Base-by-base conservation (phyloP, 2,888 invertebrate species). In the Xanthia togata region DNA sequence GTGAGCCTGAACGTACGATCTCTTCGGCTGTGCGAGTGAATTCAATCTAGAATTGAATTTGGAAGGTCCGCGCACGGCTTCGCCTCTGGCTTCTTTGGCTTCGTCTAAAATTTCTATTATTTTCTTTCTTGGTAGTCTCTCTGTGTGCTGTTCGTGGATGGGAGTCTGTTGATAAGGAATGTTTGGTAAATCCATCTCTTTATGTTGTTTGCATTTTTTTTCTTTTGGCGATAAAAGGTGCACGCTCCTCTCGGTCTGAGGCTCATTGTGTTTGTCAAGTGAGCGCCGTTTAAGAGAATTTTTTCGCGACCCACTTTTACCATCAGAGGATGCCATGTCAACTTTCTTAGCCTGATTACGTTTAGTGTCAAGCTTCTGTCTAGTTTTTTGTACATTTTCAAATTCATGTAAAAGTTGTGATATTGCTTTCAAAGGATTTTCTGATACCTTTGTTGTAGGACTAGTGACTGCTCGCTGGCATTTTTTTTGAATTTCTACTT, bases 1-100 rank as follows among this genome's bases (percentile, higher is more conserved):
- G 62, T 93, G 94, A 50, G 95, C 93, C 85, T 93, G 93, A 11
- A 94, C 93, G 81, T 96, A 94, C 0, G 91, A 79, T 72, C 90
- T 93, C 85, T 94, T 95, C 20, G 96, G 96, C 82, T 96, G 96
- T 23, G 96, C 96, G 73, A 96, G 90, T 38, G 92, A 90, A 70
- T 95, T 91, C 55, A 96, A 86, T 77, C 96, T 92, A 41, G 95
- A 92, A 78, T 83, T 89, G 8, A 89, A 81, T 87, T 92, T 94
- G 0, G 93, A 90, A 57, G 96, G 96, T 0, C 96, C 96, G 12
- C 94, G 91, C 9, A 96, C 96, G n/a, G 96, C 96, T 88, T 96
- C 96, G 0, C 96, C 96, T 77, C 94, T 92, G 0, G 95, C 93
- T 91, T 96, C 96, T 87, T 94, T 96, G 6, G 89, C 94, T 88